Base-by-base conservation (phyloP, 2,113 vertebrate genomes). In the Catharus minimus region DNA sequence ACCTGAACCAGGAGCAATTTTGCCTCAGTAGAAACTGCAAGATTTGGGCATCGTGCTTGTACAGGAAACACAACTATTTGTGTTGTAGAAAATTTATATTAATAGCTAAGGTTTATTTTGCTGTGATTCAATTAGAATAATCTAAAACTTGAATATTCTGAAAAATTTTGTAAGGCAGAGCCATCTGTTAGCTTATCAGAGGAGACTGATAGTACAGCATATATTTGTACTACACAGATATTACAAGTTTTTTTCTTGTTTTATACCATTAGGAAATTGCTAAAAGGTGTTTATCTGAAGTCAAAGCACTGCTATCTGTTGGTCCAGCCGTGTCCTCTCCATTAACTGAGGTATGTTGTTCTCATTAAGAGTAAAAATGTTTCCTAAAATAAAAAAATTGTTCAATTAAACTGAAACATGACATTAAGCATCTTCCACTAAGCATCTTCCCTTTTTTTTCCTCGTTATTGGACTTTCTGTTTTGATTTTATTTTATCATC, bases 221-320 rank as follows among this genome's bases (percentile, higher is more conserved):
- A 60, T 85, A n/a, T 85, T 76, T 68, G 53, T 46, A 44, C 62
- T 44, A 68, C 18, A 67, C 27, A 52, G 53, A 76, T 44, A 68
- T 6, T 67, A 44, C 46, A 32, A 15, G 1, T 57, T 56, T 86
- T 88, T 88, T 52, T 47, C n/a, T 89, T 90, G 69, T 61, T 96
- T 95, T 74, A 62, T 88, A 89, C 95, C 96, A 94, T 81, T 87
- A 98, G 98, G 86, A 96, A 95, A 96, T 97, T 93, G 93, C 95
- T 82, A 97, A 89, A 86, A 66, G 76, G 33, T 98, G 98, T 81
- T 98, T 98, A 95, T 97, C 88, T 89, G 97, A 98, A 97, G 97
- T 98, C 86, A 91, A 57, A 91, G 67, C 61, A 49, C 89, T 98
- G 74, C 90, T 98, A 67, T 86, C 93, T 69, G 55, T 21, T 79